phyloP scores from a whole-genome alignment of 2,113 vertebrate species.

The Psittacula cyanocephala region DNA sequence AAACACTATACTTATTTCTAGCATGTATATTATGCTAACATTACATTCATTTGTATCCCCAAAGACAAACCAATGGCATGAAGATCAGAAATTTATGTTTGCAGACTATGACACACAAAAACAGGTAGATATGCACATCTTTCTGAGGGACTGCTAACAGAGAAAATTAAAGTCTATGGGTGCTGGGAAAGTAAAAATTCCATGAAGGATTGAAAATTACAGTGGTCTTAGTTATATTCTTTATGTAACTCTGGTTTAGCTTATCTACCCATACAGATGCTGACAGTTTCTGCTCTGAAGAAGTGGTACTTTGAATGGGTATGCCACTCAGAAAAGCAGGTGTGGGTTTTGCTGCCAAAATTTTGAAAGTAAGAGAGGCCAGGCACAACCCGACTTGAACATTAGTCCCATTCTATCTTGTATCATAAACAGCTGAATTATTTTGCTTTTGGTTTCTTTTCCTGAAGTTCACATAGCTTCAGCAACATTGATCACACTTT shows the following conservation, averaged over 20 bases:
- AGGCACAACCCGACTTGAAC: background rate
- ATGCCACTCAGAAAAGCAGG: background rate
- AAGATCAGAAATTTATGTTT: background rate
- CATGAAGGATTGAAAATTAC: background rate
- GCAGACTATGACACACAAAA: background rate
- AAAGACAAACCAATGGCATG: background rate
- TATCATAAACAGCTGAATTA: background rate
- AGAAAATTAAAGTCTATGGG: background rate
- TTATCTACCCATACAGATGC: background rate
- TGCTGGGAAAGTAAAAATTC: background rate
- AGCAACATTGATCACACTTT: background rate
- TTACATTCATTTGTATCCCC: background rate
- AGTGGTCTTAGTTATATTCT: background rate
- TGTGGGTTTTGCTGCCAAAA: background rate
- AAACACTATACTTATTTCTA: background rate
- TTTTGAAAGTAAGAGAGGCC: background rate
- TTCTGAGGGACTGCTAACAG: background rate
- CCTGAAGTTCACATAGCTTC: background rate
- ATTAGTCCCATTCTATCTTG: background rate
- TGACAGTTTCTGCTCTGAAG: background rate
- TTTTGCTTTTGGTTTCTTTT: background rate
- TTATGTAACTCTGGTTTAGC: background rate
- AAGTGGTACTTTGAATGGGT: background rate
- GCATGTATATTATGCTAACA: background rate
- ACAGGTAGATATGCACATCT: background rate